phyloP scores from a whole-genome alignment of 1,140 invertebrate genomes.

The Solenopsis invicta region DNA sequence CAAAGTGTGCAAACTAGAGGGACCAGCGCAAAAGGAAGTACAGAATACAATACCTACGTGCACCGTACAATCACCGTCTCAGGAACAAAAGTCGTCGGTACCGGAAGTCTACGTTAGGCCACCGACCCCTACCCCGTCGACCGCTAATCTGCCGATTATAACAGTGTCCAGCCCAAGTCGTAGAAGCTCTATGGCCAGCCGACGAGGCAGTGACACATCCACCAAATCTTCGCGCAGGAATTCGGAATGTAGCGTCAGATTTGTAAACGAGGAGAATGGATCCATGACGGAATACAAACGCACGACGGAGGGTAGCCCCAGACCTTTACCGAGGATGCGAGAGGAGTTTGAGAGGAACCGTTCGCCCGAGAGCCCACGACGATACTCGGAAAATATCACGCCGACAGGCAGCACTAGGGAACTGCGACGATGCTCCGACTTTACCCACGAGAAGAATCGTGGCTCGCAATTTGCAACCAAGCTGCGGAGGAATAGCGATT shows the following conservation, averaged over 20 bases:
- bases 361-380: constrained; percentile 74
- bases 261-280: constrained; percentile 72
- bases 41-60: neutral
- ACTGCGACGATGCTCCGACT: constrained; percentile 82
- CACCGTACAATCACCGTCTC: constrained; percentile 24
- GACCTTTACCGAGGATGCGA: constrained; percentile 53
- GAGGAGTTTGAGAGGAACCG: constrained; percentile 61
- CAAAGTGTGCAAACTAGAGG: constrained; percentile 23
- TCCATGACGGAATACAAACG: constrained; percentile 52
- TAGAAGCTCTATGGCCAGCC: constrained; percentile 82
- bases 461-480: constrained; percentile 84
- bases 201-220: constrained; percentile 81
- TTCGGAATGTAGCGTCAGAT: constrained; percentile 83
- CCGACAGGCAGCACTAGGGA: constrained; percentile 79
- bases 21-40: constrained; percentile 21
- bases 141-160: constrained; percentile 82
- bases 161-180: constrained; percentile 83
- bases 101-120: constrained; percentile 85
- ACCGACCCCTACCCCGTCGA: constrained; percentile 83
- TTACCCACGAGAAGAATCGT: constrained; percentile 83
- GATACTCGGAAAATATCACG: constrained; percentile 81
- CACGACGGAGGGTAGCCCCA: constrained; percentile 66
- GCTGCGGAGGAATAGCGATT: constrained; percentile 84
- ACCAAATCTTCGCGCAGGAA: constrained; percentile 80
- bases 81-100: constrained; percentile 76